A percentile compares a stretch with the other conserved stretches of the same genome.
These are phyloP conservation scores for Brachionus koreanus DNA, from an alignment of 1,140 invertebrate species.

Conservation along the genomic window DNA sequence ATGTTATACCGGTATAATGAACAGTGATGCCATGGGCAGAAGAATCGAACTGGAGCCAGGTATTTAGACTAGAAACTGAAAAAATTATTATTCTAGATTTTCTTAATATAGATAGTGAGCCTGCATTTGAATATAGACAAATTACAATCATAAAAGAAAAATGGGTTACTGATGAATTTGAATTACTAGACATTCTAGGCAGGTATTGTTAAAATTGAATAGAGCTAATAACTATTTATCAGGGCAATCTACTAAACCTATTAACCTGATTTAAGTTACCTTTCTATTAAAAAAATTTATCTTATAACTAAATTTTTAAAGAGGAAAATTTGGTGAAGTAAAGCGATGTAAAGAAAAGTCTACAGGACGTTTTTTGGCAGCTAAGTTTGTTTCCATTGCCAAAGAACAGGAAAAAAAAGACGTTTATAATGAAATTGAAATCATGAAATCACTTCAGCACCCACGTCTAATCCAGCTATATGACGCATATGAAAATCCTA, in stretches of 20 bases:
- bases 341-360: conserved; percentile 81
- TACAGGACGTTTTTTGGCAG: conserved; percentile 75
- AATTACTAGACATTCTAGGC: conserved; percentile 57
- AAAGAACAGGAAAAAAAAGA: conserved; percentile 77
- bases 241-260: too few species aligned
- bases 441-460: conserved; percentile 88
- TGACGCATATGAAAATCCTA: conserved; percentile 78
- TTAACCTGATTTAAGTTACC: not conserved
- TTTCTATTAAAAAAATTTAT: not conserved
- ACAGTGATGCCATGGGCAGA: conserved; percentile 44
- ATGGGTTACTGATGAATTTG: conserved; percentile 59
- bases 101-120: conserved; percentile 51
- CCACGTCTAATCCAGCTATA: conserved; percentile 89
- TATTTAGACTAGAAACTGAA: not conserved
- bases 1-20: conserved; percentile 43
- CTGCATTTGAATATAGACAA: conserved; percentile 57
- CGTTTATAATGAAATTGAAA: conserved; percentile 89
- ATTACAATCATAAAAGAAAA: conserved; percentile 55
- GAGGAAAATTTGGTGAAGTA: conserved; percentile 96
- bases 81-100: not conserved
- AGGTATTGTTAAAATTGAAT: conserved; percentile 51
- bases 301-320: conserved; percentile 56
- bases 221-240: not conserved
- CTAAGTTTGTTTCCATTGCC: conserved; percentile 78
- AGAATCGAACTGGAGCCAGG: conserved; percentile 39